Percentiles rank a stretch among this genome's conserved stretches.
These are phyloP conservation scores for Hemibagrus wyckioides DNA, from an alignment of 2,113 vertebrate species.

Conservation along the genomic window DNA sequence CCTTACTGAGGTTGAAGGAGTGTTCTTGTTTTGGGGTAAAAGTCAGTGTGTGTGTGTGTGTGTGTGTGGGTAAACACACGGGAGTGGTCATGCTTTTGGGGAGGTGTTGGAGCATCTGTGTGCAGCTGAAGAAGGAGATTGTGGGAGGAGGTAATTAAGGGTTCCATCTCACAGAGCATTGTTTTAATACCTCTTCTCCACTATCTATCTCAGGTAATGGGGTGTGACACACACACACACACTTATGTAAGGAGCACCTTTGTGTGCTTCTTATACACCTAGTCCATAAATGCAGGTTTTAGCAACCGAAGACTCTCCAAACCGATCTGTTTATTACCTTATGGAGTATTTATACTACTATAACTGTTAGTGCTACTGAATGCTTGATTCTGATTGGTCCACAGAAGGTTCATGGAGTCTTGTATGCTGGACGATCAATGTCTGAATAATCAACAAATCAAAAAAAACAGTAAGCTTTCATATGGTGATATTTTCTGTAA, in stretches of 20 bases:
- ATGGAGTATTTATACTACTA: background rate
- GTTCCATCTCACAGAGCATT: slow-evolving; percentile 79
- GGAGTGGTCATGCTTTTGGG: slow-evolving; percentile 29
- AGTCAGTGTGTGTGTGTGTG: background rate
- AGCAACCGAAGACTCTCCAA: background rate
- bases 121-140: slow-evolving; percentile 35
- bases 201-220: slow-evolving; percentile 79
- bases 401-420: background rate
- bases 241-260: background rate
- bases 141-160: slow-evolving; percentile 73
- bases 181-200: slow-evolving; percentile 77
- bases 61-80: background rate
- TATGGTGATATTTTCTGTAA: background rate
- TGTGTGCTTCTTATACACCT: slow-evolving; percentile 21
- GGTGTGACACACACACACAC: slow-evolving; percentile 57
- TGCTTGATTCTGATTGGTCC: background rate
- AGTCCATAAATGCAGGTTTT: background rate
- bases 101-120: slow-evolving; percentile 32
- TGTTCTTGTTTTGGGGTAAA: background rate
- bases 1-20: background rate
- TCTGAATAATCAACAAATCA: background rate
- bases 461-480: background rate
- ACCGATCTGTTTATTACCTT: background rate
- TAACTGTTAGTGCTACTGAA: background rate
- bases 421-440: background rate